A percentile compares a stretch with the other conserved stretches of the same genome.
Conservation (phyloP, 2,888 invertebrate species). For the Cryptus viduatorius region DNA sequence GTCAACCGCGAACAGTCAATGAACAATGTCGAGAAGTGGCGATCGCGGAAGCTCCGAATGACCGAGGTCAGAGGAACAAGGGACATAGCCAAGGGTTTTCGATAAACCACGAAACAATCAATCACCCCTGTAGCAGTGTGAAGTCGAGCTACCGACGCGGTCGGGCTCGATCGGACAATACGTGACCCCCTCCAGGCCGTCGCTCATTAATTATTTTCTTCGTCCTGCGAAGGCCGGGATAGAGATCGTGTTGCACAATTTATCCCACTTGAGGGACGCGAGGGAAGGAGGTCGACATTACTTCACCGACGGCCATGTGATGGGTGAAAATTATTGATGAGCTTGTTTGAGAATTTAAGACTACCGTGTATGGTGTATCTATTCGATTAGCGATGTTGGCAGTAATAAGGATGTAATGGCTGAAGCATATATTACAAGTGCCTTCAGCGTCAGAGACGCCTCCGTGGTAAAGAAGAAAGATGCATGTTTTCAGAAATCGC, state of each 20-base stretch:
- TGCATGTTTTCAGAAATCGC: neutral
- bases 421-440: neutral
- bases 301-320: slow-evolving; percentile 18
- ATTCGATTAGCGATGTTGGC: neutral
- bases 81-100: slow-evolving; percentile 32
- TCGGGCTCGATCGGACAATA: slow-evolving; percentile 29
- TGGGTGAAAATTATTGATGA: slow-evolving; percentile 55
- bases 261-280: slow-evolving; percentile 22
- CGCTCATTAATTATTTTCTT: slow-evolving; percentile 72
- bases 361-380: neutral
- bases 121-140: slow-evolving; percentile 63
- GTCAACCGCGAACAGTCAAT: slow-evolving; percentile 70
- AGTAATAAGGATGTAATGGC: neutral
- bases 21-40: slow-evolving; percentile 54
- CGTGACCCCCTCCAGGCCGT: neutral
- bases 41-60: slow-evolving; percentile 17
- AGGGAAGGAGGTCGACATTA: slow-evolving; percentile 15
- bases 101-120: slow-evolving; percentile 72
- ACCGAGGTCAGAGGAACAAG: slow-evolving; percentile 13
- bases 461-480: neutral
- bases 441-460: neutral
- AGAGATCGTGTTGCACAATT: slow-evolving; percentile 40
- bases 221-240: slow-evolving; percentile 13
- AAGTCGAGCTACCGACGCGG: slow-evolving; percentile 26
- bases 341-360: neutral